These are phyloP conservation scores for Megalonaias nervosa DNA, from an alignment of 1,140 invertebrate genomes.

Conservation along the genomic window DNA sequence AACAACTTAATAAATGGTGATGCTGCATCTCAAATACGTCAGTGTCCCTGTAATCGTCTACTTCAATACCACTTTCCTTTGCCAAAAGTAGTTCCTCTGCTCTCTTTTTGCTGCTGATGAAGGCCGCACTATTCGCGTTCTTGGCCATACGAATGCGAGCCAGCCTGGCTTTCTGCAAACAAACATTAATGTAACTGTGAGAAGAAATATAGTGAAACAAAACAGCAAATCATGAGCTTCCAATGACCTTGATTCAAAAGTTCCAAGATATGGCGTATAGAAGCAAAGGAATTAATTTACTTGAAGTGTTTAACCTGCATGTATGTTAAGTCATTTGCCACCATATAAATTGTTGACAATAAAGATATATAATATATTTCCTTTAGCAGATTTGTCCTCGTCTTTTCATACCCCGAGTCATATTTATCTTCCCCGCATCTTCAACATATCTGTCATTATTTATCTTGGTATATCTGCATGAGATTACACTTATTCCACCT, in stretches of 20 bases:
- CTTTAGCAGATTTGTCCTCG: too few species aligned
- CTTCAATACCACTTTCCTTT: conserved; percentile 75
- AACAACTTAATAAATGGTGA: conserved; percentile 96
- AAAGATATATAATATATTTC: too few species aligned
- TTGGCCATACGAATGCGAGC: conserved; percentile 98
- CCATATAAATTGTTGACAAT: too few species aligned
- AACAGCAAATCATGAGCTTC: not conserved
- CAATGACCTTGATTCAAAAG: not conserved
- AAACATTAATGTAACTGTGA: not conserved
- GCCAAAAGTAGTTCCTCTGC: conserved; percentile 86
- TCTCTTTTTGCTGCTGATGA: conserved; percentile 99
- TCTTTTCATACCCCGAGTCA: too few species aligned
- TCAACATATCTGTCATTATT: too few species aligned
- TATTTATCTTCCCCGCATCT: too few species aligned
- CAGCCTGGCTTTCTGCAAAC: conserved; percentile 95
- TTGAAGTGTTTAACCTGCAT: not conserved
- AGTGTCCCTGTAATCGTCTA: conserved; percentile 91
- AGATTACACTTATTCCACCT: too few species aligned
- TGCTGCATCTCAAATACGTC: conserved; percentile 99
- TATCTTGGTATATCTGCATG: too few species aligned
- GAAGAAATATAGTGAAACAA: not conserved
- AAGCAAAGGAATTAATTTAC: not conserved
- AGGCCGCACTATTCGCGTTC: conserved; percentile 98
- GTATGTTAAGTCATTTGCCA: too few species aligned
- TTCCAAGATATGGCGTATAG: not conserved